Conservation (phyloP, 2,797 vertebrate genomes). For the Rhynchonycteris naso region DNA sequence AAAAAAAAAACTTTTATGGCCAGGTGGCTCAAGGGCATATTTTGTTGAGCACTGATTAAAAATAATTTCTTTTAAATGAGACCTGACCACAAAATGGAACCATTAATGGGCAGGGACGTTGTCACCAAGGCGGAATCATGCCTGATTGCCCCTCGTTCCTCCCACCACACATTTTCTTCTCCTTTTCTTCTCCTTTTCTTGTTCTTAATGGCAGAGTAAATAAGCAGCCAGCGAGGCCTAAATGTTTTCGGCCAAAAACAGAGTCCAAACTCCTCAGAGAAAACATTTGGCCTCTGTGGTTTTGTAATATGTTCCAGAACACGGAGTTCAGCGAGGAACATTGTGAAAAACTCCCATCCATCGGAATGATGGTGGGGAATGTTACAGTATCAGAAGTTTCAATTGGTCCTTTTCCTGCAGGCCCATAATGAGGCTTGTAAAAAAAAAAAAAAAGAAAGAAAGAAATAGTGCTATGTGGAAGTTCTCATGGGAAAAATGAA, state of each 20-base stretch:
- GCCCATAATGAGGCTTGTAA: slow-evolving; percentile 84
- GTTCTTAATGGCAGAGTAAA: slow-evolving; percentile 87
- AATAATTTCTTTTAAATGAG: slow-evolving; percentile 92
- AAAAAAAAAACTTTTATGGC: slow-evolving; percentile 84
- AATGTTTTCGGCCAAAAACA: slow-evolving; percentile 89
- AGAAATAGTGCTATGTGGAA: slow-evolving; percentile 85
- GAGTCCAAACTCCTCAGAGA: slow-evolving; percentile 89
- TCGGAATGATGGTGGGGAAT: slow-evolving; percentile 87
- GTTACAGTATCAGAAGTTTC: slow-evolving; percentile 88
- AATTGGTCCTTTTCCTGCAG: slow-evolving; percentile 88
- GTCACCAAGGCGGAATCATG: slow-evolving; percentile 86
- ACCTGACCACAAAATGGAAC: slow-evolving; percentile 89
- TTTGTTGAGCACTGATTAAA: slow-evolving; percentile 90
- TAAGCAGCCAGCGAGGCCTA: slow-evolving; percentile 87
- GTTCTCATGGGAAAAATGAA: slow-evolving; percentile 91
- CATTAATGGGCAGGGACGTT: slow-evolving; percentile 88
- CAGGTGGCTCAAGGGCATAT: slow-evolving; percentile 89
- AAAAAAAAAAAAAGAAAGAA: slow-evolving; percentile 62
- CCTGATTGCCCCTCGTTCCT: slow-evolving; percentile 83
- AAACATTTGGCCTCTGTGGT: slow-evolving; percentile 91
- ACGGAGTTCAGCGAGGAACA: slow-evolving; percentile 87
- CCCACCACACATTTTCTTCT: slow-evolving; percentile 80
- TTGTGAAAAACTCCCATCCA: slow-evolving; percentile 88
- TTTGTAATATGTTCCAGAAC: slow-evolving; percentile 91
- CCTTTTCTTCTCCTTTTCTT: slow-evolving; percentile 82